Base-by-base conservation (phyloP, 92 coral and sea anemone species). In the Diadumene lineata region DNA sequence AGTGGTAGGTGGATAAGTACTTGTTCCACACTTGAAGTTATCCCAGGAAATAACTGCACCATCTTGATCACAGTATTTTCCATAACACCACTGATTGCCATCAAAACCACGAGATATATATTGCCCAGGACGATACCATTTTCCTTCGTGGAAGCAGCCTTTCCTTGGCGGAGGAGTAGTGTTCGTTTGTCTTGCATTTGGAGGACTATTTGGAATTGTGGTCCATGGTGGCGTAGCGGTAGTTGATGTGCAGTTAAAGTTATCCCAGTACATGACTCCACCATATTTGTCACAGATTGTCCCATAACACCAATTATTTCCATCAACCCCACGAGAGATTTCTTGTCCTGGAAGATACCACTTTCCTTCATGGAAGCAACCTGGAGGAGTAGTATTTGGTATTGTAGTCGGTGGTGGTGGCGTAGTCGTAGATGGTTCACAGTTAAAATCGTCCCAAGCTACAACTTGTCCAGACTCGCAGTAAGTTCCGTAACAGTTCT, bases 71-170 rank as follows among this genome's bases (percentile, higher is more conserved):
- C 91, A 86, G 16, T 46, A 61, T 0, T 1, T 11, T 26, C 91
- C 91, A 34, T 72, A 86, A 44, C 91, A 86, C 91, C 91, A 86
- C 6, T 76, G 63, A 0, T 34, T 56, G 1, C 87, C 84, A 80
- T 81, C 84, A 43, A 29, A 58, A 32, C 84, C 91, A 33, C 63
- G 66, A 19, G 81, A 64, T 6, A 86, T 78, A 0, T 82, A 83
- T 17, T 66, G 56, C 1, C 79, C 81, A 34, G 74, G 84, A 63
- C 67, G 69, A 32, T 86, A 81, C 87, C 91, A 86, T 51, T 65
- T 73, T 11, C 91, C 91, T 38, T 72, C 48, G 24, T 79, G 9
- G 25, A 43, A 31, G 32, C 79, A 79, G 11, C 66, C 66, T 10
- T 25, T n/a, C 7, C 48, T 38, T 38, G 48, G 6, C 48, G 21